These are phyloP conservation scores for Hippocampus comes DNA, from an alignment of 2,113 vertebrate genomes.

Conservation along the genomic window DNA sequence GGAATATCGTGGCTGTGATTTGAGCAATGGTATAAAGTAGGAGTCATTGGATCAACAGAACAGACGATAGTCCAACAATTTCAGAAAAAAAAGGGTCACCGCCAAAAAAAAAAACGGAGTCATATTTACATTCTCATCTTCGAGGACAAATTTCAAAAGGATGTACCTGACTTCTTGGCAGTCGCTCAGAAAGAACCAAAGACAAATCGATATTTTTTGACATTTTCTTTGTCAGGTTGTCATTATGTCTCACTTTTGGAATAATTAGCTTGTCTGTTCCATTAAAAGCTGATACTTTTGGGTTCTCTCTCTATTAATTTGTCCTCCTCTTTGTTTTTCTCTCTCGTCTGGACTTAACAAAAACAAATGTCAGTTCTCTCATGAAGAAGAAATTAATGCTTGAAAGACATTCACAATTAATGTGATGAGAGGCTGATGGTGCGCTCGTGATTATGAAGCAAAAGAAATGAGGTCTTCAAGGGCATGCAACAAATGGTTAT, in stretches of 20 bases:
- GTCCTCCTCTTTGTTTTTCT: conserved; percentile 36
- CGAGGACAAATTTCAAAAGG: conserved; percentile 33
- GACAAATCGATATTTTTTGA: conserved; percentile 27
- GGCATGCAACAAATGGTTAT: conserved; percentile 53
- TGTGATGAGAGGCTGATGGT: conserved; percentile 33
- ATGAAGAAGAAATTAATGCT: conserved; percentile 53
- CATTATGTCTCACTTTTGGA: conserved; percentile 27
- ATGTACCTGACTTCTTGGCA: conserved; percentile 15
- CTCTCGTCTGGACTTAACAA: conserved; percentile 49
- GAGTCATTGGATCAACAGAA: conserved; percentile 21
- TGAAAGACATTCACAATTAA: conserved; percentile 61
- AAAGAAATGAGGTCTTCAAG: conserved; percentile 49
- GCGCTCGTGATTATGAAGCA: conserved; percentile 44
- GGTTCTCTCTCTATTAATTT: conserved; percentile 44
- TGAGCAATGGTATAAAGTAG: conserved; percentile 57
- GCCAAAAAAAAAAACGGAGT: conserved; percentile 10
- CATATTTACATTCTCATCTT: conserved; percentile 19
- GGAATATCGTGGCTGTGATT: conserved; percentile 54
- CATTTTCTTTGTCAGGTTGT: conserved; percentile 39
- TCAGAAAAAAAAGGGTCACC: not conserved
- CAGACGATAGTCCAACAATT: not conserved
- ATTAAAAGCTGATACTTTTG: conserved; percentile 34
- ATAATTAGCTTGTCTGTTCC: conserved; percentile 52
- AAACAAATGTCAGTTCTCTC: conserved; percentile 56
- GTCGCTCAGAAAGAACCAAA: conserved; percentile 23